phyloP scores from a whole-genome alignment of 64 coral and sea anemone genomes.

The Hydrozoanthus tunicans region DNA sequence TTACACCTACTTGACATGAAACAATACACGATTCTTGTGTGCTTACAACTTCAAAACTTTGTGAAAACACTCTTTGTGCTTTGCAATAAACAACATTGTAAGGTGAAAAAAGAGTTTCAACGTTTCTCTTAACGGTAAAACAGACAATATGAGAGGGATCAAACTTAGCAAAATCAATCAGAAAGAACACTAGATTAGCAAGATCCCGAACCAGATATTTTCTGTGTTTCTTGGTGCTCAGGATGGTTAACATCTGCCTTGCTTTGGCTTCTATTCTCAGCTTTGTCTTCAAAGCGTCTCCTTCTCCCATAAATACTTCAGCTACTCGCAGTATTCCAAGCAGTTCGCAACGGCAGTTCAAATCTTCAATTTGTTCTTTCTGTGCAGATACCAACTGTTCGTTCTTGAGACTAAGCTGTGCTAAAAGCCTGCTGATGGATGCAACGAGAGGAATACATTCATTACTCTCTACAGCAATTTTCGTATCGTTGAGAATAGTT shows the following conservation, averaged over 20 bases:
- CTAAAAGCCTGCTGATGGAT: neutral
- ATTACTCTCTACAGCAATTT: too few species aligned
- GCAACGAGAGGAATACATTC: neutral
- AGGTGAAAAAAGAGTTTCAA: neutral
- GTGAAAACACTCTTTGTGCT: neutral
- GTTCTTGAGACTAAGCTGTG: neutral
- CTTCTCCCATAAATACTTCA: neutral
- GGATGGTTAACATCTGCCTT: neutral
- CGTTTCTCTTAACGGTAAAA: neutral
- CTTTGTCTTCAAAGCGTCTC: neutral
- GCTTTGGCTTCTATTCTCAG: neutral
- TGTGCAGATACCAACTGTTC: neutral
- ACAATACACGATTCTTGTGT: neutral
- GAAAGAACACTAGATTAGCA: neutral
- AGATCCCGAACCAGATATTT: conserved; percentile 2
- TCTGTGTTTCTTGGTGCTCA: neutral
- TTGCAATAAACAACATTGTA: neutral
- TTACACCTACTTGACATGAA: neutral
- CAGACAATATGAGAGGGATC: neutral
- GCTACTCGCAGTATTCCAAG: neutral
- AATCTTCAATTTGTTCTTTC: neutral
- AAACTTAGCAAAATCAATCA: neutral
- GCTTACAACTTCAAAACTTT: neutral
- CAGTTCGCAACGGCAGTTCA: neutral
- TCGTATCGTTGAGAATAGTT: too few species aligned